phyloP scores from a whole-genome alignment of 2,888 invertebrate genomes.

The Cristatella mucedo region DNA sequence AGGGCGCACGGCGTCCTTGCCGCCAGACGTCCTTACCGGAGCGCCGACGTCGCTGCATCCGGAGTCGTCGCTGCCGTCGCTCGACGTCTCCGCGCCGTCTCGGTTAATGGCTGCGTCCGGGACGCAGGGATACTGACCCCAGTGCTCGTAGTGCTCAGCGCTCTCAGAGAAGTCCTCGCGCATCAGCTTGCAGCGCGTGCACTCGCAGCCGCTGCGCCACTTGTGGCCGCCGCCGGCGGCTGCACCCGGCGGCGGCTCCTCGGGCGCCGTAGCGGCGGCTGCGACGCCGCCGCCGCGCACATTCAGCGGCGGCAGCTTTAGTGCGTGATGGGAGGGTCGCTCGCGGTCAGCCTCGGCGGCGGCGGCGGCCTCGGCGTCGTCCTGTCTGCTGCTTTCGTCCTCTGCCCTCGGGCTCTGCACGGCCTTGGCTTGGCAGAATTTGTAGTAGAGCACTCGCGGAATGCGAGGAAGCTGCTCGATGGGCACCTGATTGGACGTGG shows the following conservation, averaged over 20 bases:
- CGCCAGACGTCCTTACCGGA: no score
- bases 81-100: constrained; percentile 4
- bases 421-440: constrained; percentile 4
- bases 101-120: constrained; percentile 8
- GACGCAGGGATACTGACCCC: constrained; percentile 7
- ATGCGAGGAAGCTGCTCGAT: constrained; percentile 4
- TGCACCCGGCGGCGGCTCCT: background rate
- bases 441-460: constrained; percentile 3
- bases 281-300: no score
- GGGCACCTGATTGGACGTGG: background rate
- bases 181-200: constrained; percentile 6
- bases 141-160: constrained; percentile 4
- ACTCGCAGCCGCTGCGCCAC: constrained; percentile 4
- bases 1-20: no score
- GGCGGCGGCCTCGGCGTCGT: no score
- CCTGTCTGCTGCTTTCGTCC: background rate
- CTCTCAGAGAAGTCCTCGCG: constrained; percentile 6
- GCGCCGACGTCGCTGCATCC: no score
- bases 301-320: no score
- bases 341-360: no score
- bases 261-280: no score
- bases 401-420: background rate
- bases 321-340: no score
- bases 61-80: constrained; percentile 5
- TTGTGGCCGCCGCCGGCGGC: background rate